Percentiles rank a stretch among this genome's conserved stretches.
phyloP scores from a whole-genome alignment of 2,113 vertebrate genomes.

The Phalacrocorax pelagicus region DNA sequence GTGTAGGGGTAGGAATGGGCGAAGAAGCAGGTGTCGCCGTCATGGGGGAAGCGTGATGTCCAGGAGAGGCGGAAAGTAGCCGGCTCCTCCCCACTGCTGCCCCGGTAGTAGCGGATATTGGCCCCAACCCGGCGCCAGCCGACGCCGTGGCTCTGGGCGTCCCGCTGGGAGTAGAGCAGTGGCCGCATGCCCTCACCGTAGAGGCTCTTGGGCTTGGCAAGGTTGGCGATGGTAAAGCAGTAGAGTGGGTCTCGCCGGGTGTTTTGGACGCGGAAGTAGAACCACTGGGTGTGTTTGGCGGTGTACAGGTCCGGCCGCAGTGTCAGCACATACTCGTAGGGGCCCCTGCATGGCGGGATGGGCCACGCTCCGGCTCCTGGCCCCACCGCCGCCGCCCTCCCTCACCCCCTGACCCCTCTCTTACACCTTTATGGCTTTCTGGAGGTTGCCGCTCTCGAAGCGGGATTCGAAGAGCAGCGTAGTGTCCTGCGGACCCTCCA shows the following conservation, averaged over 20 bases:
- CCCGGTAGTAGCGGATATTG: conserved; percentile 80
- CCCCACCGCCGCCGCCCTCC: fast-evolving
- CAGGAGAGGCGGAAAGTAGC: conserved; percentile 82
- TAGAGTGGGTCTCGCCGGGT: conserved; percentile 79
- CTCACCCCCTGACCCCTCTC: conserved; percentile 7
- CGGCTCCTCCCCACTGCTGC: conserved; percentile 23
- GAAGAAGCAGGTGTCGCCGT: conserved; percentile 87
- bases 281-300: conserved; percentile 92
- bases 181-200: conserved; percentile 85
- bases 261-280: conserved; percentile 91
- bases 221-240: conserved; percentile 90
- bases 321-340: conserved; percentile 85
- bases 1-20: conserved; percentile 93
- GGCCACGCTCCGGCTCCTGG: fast-evolving
- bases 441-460: conserved; percentile 94
- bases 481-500: conserved; percentile 64
- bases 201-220: conserved; percentile 89
- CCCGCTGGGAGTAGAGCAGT: conserved; percentile 87
- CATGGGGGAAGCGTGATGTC: conserved; percentile 82
- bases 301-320: conserved; percentile 90
- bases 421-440: conserved; percentile 86
- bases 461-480: conserved; percentile 88
- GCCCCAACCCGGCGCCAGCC: conserved; percentile 83
- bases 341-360: conserved; percentile 66
- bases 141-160: conserved; percentile 66